Conservation (phyloP, 92 coral and sea anemone genomes). For the Pocillopora meandrina region DNA sequence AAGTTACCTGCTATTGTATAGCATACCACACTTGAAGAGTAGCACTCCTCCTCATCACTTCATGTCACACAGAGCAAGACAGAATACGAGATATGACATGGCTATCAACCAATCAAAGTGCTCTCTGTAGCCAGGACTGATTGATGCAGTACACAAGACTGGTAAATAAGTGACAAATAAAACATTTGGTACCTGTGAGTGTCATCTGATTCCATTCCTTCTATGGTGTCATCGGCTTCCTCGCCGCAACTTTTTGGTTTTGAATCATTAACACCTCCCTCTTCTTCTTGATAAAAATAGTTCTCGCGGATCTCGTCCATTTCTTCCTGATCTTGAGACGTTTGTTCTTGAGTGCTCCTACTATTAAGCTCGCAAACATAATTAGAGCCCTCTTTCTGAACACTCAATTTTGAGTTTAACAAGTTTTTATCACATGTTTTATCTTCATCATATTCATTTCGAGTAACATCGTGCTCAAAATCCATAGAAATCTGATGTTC, state of each 20-base stretch:
- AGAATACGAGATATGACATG: too few relatives aligned
- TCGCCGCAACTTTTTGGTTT: not conserved
- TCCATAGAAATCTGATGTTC: not conserved
- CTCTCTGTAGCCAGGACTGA: too few relatives aligned
- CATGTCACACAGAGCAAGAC: too few relatives aligned
- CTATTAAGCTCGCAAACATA: not conserved
- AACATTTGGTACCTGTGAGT: not conserved
- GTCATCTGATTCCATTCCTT: slow-evolving; percentile 37
- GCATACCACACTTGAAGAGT: too few relatives aligned
- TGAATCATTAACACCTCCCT: not conserved
- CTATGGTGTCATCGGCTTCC: not conserved
- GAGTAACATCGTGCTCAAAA: not conserved
- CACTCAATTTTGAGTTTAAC: not conserved
- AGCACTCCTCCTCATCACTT: too few relatives aligned
- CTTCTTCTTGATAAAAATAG: not conserved
- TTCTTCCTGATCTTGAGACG: not conserved
- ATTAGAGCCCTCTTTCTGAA: not conserved
- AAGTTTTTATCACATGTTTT: not conserved
- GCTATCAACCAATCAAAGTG: too few relatives aligned
- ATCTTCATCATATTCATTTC: not conserved
- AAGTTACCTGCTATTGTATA: too few relatives aligned
- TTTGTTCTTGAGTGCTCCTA: not conserved
- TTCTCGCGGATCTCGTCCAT: not conserved
- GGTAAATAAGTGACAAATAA: not conserved
- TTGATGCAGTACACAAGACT: not conserved